phyloP scores from a whole-genome alignment of 2,797 vertebrate species.

The Sebastolobus alascanus region DNA sequence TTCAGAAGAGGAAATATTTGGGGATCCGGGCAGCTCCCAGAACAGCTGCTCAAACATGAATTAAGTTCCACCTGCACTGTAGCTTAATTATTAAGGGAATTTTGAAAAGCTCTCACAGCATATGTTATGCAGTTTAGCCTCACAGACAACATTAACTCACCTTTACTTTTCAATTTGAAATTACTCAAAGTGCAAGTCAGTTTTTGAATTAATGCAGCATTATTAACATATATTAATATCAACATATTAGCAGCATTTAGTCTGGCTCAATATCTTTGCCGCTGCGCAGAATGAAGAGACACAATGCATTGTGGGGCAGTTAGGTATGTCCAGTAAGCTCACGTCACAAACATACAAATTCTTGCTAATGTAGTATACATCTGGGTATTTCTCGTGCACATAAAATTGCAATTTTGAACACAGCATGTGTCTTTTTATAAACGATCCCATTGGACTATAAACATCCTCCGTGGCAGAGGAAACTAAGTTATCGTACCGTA shows the following conservation, averaged over 20 bases:
- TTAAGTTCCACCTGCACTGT: constrained; percentile 34
- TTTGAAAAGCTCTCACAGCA: constrained; percentile 1
- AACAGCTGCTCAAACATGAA: constrained; percentile 60
- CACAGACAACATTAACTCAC: constrained; percentile 1
- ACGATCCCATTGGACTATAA: background rate
- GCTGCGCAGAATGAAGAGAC: no score
- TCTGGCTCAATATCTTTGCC: no score
- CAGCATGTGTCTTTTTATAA: no score
- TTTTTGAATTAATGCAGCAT: background rate
- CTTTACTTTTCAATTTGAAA: constrained; percentile 5
- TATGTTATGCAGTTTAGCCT: constrained; percentile 4
- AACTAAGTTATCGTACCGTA: background rate
- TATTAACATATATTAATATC: no score
- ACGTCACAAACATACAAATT: no score
- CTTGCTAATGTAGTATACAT: no score
- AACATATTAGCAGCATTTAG: no score
- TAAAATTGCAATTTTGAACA: no score
- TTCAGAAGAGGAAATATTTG: constrained; percentile 25
- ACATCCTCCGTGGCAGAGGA: background rate
- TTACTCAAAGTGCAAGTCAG: background rate
- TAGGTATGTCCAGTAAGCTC: no score
- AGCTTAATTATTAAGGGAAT: constrained; percentile 39
- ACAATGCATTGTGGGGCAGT: no score
- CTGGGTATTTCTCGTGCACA: no score
- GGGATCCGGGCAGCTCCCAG: constrained; percentile 26